Base-by-base conservation (phyloP, 2,888 invertebrate genomes). In the Aphodius sticticus region DNA sequence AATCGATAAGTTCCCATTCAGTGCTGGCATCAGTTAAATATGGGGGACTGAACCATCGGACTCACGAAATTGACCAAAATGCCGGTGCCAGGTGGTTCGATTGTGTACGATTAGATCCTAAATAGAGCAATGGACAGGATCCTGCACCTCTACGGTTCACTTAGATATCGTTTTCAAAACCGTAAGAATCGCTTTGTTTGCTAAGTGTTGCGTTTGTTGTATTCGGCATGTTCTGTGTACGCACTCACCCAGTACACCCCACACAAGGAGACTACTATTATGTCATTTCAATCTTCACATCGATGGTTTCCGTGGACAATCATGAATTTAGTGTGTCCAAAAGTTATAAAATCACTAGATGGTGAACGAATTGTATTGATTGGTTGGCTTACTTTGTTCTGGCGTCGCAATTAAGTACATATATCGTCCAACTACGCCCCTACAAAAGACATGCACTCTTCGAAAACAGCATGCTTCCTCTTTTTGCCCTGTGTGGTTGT, bases 1-100 rank as follows among this genome's bases (percentile, higher is more conserved):
- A 74, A 74, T 74, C 74, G 74, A 74, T 74, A 36, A 36, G 74
- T 36, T 74, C 35, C 53, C 74, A 35, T 74, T 74, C 74, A 12
- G 74, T 74, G 74, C 35, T 74, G 35, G n/a, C 26, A 74, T 35
- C 35, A n/a, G 74, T 74, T 12, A 53, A 53, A 53, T 12, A 53
- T 53, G 53, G 53, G 53, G 53, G 53, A 53, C 53, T 12, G 53
- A 7, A 53, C 53, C 53, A 5, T 12, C 53, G 7, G 53, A 53
- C 7, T 53, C 53, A 53, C 53, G 53, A 12, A 53, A 53, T 53
- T 53, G 12, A 53, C 1, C 53, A 53, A 53, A 53, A 53, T 53
- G 53, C 53, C 53, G 53, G 53, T 53, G 12, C 9, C 53, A 12
- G 53, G 53, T 53, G 53, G 53, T 53, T 53, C 53, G 9, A 74